These are phyloP conservation scores for Alectura lathami DNA, from an alignment of 2,113 vertebrate genomes.

Conservation along the genomic window DNA sequence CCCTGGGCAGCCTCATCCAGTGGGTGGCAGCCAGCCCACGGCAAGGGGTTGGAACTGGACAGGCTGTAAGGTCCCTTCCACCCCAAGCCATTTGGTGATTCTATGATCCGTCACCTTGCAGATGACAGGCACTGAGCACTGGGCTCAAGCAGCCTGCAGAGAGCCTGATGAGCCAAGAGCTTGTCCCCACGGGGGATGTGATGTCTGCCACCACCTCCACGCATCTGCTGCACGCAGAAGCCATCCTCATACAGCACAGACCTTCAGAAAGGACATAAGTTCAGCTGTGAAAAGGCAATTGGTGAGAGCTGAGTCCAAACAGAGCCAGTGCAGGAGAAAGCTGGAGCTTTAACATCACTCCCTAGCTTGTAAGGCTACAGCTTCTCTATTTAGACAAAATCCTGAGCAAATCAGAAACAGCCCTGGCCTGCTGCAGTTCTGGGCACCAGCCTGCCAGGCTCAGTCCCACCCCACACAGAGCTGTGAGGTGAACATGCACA, in stretches of 20 bases:
- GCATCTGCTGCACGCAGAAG: rapidly evolving
- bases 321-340: rapidly evolving
- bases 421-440: background rate
- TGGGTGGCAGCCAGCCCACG: too few species aligned
- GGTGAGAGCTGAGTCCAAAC: background rate
- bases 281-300: background rate
- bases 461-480: background rate
- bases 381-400: background rate
- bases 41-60: too few species aligned
- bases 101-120: background rate
- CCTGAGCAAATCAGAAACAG: background rate
- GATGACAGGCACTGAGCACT: background rate
- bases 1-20: too few species aligned
- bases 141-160: background rate
- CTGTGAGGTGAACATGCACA: too few species aligned
- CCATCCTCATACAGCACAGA: rapidly evolving
- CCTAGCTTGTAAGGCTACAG: rapidly evolving
- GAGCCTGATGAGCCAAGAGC: background rate
- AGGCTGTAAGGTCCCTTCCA: too few species aligned
- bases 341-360: background rate
- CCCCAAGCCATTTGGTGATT: too few species aligned
- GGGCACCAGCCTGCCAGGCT: background rate
- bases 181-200: rapidly evolving
- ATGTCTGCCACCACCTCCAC: background rate
- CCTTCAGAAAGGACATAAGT: background rate